phyloP scores from a whole-genome alignment of 2,113 vertebrate genomes.

The Mesembrinibis cayennensis region DNA sequence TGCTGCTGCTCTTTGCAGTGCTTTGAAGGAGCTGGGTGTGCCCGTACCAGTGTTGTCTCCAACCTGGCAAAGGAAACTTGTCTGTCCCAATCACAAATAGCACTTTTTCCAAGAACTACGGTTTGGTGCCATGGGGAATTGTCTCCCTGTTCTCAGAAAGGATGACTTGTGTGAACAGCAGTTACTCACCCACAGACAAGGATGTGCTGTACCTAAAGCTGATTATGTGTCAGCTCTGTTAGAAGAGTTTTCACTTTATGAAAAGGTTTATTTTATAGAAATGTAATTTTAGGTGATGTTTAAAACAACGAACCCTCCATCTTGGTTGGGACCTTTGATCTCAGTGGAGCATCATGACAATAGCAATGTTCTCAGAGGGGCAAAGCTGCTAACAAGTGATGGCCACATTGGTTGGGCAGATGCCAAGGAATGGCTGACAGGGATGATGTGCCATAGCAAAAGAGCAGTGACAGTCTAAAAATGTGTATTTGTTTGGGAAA shows the following conservation, averaged over 20 bases:
- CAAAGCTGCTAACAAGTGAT: rapidly evolving
- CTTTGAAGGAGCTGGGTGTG: background rate
- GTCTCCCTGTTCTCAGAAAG: background rate
- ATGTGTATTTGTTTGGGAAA: background rate
- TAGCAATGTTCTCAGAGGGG: background rate
- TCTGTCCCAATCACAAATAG: background rate
- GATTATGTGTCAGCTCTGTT: background rate
- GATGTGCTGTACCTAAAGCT: background rate
- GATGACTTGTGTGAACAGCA: background rate
- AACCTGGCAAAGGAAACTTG: background rate
- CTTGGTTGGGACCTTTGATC: background rate
- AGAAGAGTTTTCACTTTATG: background rate
- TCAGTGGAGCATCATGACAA: background rate
- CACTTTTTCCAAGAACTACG: background rate
- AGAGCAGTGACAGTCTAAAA: background rate
- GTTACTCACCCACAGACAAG: background rate
- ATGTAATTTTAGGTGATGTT: background rate
- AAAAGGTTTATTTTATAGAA: background rate
- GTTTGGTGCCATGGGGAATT: background rate
- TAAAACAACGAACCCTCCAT: background rate
- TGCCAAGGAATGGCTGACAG: background rate
- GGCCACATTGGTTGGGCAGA: rapidly evolving
- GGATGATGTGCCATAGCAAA: background rate
- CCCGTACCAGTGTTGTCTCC: background rate
- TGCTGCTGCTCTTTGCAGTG: background rate